Conservation (phyloP, 2,113 vertebrate genomes). For the Coregonus clupeaformis region DNA sequence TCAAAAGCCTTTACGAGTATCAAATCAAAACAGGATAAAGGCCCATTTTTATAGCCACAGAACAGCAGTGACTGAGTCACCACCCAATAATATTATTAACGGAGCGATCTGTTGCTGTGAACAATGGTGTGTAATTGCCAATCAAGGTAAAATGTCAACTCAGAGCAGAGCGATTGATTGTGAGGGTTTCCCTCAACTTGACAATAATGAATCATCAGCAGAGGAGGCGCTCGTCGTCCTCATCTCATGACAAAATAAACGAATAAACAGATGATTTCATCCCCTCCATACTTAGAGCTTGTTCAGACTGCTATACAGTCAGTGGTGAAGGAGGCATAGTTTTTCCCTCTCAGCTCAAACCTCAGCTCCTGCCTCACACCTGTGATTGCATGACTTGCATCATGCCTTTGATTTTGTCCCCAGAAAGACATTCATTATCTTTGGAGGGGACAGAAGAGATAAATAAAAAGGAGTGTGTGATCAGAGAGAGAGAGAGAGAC, state of each 20-base stretch:
- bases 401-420: slow-evolving; percentile 38
- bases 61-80: slow-evolving; percentile 31
- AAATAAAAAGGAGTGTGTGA: slow-evolving; percentile 28
- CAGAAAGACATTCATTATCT: slow-evolving; percentile 43
- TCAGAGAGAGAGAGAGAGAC: slow-evolving; percentile 11
- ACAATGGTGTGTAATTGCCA: slow-evolving; percentile 34
- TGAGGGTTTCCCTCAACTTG: slow-evolving; percentile 15
- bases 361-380: slow-evolving; percentile 25
- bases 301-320: slow-evolving; percentile 3
- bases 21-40: slow-evolving; percentile 21
- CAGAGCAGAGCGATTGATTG: slow-evolving; percentile 9
- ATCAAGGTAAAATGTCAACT: slow-evolving; percentile 39
- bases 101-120: slow-evolving; percentile 47
- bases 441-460: slow-evolving; percentile 12
- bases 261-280: neutral
- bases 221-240: slow-evolving; percentile 14
- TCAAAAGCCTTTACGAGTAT: slow-evolving; percentile 33
- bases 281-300: slow-evolving; percentile 10
- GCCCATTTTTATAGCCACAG: slow-evolving; percentile 16
- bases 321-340: neutral
- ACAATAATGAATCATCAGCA: slow-evolving; percentile 38
- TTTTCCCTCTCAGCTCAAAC: neutral
- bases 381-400: slow-evolving; percentile 26
- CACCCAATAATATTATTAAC: slow-evolving; percentile 14
- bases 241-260: slow-evolving; percentile 12